Evolutionary conservation across 2,888 invertebrate genomes (phyloP).

Genomic region (Ectemnius continuus): DNA sequence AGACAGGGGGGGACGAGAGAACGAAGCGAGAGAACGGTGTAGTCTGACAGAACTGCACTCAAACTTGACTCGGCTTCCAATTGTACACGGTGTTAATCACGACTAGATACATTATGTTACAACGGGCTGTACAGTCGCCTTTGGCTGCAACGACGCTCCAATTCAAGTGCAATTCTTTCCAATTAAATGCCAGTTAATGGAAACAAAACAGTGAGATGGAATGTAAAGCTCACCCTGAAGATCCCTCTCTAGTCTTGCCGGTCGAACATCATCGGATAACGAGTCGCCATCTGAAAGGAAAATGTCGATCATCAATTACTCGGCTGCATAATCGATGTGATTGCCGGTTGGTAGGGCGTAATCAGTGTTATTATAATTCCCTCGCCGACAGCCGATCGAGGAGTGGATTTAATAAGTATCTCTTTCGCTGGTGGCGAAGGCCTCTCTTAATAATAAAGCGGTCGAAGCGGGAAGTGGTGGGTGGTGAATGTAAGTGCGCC

Average conservation of each 20-base stretch:
- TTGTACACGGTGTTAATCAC: neutral
- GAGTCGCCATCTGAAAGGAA: slow-evolving; percentile 53
- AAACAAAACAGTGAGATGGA: neutral
- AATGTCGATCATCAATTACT: neutral
- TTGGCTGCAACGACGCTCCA: neutral
- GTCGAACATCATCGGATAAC: slow-evolving; percentile 56
- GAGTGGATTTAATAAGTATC: slow-evolving; percentile 1
- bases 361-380: neutral
- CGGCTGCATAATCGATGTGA: too few relatives aligned
- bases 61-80: slow-evolving; percentile 5
- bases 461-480: slow-evolving; percentile 40
- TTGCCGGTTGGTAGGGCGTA: too few relatives aligned
- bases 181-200: too few relatives aligned
- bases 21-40: slow-evolving; percentile 36
- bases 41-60: slow-evolving; percentile 38
- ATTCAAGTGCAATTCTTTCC: slow-evolving; percentile 47
- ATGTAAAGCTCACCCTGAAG: slow-evolving; percentile 70
- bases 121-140: neutral
- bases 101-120: neutral
- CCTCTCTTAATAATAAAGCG: slow-evolving; percentile 10
- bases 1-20: slow-evolving; percentile 41
- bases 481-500: slow-evolving; percentile 49
- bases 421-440: slow-evolving; percentile 25
- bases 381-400: neutral
- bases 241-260: slow-evolving; percentile 69